Percentiles rank a stretch among this genome's conserved stretches.
Evolutionary conservation across 2,113 vertebrate genomes (phyloP).

Genomic region (Collichthys lucidus): DNA sequence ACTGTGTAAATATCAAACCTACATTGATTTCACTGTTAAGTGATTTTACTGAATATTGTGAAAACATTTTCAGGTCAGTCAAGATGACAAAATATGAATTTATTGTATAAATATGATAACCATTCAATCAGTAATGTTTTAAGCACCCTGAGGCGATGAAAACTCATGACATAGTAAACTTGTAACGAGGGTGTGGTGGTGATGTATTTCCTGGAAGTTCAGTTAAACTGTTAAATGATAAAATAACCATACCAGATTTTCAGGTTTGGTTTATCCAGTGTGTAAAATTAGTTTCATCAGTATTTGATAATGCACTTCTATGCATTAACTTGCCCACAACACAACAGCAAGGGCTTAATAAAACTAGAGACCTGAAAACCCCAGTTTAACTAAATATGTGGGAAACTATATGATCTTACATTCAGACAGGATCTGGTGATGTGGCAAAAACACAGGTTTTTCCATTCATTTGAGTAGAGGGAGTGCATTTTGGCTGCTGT

Average conservation of each 20-base stretch:
- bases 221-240: too few species aligned
- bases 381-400: background rate
- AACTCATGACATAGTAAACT: background rate
- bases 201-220: too few species aligned
- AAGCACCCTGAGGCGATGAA: background rate
- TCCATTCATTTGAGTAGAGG: too few species aligned
- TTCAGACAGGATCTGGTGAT: too few species aligned
- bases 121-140: background rate
- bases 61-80: background rate
- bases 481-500: too few species aligned
- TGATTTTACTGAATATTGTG: background rate
- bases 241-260: too few species aligned
- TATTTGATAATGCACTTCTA: too few species aligned
- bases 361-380: too few species aligned
- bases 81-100: background rate
- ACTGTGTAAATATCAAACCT: background rate
- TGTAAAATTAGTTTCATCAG: background rate
- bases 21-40: background rate
- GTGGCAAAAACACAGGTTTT: too few species aligned
- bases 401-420: background rate
- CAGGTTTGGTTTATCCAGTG: too few species aligned
- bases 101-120: background rate
- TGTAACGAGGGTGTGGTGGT: background rate
- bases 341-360: background rate
- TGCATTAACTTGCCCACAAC: background rate